Base-by-base conservation (phyloP, 2,888 invertebrate genomes). In the Tyria jacobaeae region DNA sequence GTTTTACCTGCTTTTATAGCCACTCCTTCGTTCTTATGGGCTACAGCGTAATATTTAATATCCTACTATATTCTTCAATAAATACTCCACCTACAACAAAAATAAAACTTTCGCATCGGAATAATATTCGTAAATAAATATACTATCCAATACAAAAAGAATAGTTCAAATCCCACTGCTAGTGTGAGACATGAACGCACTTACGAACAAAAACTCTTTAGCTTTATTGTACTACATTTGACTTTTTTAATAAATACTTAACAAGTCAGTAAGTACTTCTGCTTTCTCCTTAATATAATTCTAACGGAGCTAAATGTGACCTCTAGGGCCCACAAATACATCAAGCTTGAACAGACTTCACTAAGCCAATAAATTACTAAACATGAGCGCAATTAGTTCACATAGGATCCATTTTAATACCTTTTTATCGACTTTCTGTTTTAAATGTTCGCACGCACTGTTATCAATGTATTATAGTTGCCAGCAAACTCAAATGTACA, bases 271-370 rank as follows among this genome's bases (percentile, higher is more conserved):
- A n/a, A n/a, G n/a, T 59, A 25, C 50, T 21, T n/a, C 25, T 17
- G 47, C 35, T 47, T 48, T 53, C 37, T 47, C 48, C 27, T 15
- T 12, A 44, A 50, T 50, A 14, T 17, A 31, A 52, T 60, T n/a
- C 49, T 52, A 58, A 55, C 60, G 25, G 17, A 39, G 39, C 39
- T 41, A 27, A 48, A 48, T 24, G 5, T 59, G 61, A 71, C n/a
- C n/a, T n/a, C n/a, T 27, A 27, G 27, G 25, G 44, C 64, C 70
- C 64, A 62, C 37, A 52, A 49, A 75, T 73, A 75, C 73, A 75
- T 75, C 75, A 71, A 68, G 60, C 70, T 56, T 52, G 52, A 17
- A 35, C 52, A 49, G 55, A 63, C 70, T 64, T 64, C 50, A 58
- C 71, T 60, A 70, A 75, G 59, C 55, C 61, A 58, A 63, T 57